phyloP scores from a whole-genome alignment of 2,797 vertebrate species.

The Toxotes lorentzi region DNA sequence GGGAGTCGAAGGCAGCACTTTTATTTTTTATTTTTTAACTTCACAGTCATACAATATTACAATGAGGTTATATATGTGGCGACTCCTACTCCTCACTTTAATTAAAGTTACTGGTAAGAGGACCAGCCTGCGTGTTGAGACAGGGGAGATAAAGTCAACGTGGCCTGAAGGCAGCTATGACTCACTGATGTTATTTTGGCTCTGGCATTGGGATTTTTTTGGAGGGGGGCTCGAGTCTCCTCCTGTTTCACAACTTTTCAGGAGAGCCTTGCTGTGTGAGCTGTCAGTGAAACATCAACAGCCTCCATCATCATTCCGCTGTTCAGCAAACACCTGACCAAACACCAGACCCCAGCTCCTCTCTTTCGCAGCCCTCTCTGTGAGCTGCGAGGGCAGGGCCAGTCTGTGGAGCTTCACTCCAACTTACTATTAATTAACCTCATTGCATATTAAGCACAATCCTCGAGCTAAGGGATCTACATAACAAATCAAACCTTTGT shows the following conservation, averaged over 20 bases:
- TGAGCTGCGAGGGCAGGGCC: constrained; percentile 3
- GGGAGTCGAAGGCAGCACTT: neutral
- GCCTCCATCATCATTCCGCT: constrained; percentile 52
- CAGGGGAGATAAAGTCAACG: constrained; percentile 80
- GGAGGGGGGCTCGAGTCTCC: constrained; percentile 60
- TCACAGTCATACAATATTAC: constrained; percentile 22
- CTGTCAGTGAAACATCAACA: constrained; percentile 62
- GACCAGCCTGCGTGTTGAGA: constrained; percentile 81
- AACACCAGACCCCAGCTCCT: constrained; percentile 42
- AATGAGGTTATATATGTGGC: constrained; percentile 58
- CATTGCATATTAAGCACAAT: constrained; percentile 52
- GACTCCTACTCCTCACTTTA: constrained; percentile 72
- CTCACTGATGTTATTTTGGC: constrained; percentile 85
- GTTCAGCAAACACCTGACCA: constrained; percentile 69
- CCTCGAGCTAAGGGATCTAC: constrained; percentile 35
- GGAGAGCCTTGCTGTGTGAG: constrained; percentile 38
- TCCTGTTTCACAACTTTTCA: constrained; percentile 76
- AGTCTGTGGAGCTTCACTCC: constrained; percentile 8
- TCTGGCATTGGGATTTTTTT: constrained; percentile 69
- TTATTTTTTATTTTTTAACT: constrained; percentile 19
- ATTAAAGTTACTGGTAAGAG: constrained; percentile 78
- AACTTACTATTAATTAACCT: constrained; percentile 58
- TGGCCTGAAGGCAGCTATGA: constrained; percentile 82
- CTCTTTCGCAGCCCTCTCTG: neutral
- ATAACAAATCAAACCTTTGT: constrained; percentile 59